These are phyloP conservation scores for Lathronympha strigana DNA, from an alignment of 2,888 invertebrate genomes.

Conservation along the genomic window DNA sequence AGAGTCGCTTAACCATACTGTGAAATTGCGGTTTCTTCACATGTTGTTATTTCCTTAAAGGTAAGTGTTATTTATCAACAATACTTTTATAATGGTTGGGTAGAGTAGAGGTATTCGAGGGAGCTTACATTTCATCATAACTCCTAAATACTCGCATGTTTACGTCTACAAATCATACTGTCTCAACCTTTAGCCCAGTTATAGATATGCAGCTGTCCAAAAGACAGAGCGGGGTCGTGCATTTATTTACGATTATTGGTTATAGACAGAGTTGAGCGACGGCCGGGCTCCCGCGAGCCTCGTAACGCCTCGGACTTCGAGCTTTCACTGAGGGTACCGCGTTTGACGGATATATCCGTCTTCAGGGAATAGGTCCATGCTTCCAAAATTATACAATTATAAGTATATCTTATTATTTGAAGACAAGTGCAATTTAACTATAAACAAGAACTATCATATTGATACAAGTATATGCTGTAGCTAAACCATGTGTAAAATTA, in stretches of 20 bases:
- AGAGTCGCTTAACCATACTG: conserved; percentile 26
- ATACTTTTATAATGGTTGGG: background rate
- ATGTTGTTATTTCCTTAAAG: conserved; percentile 12
- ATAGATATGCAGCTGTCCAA: conserved; percentile 43
- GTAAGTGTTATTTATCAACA: background rate
- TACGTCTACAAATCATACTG: background rate
- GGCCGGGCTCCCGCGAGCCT: conserved; percentile 75
- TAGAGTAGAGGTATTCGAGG: too few relatives aligned
- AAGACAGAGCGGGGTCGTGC: conserved; percentile 55
- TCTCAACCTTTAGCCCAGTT: conserved; percentile 9
- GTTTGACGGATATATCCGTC: conserved; percentile 80
- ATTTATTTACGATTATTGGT: conserved; percentile 84
- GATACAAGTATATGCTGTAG: too few relatives aligned
- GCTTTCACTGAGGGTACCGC: conserved; percentile 64
- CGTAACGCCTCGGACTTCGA: conserved; percentile 79
- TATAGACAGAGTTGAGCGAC: conserved; percentile 80
- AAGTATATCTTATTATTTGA: conserved; percentile 39
- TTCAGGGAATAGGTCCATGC: conserved; percentile 68
- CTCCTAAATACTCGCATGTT: background rate
- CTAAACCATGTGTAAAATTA: too few relatives aligned
- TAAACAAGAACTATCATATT: background rate
- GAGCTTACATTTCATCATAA: too few relatives aligned
- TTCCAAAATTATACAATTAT: conserved; percentile 72
- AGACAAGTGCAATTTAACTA: background rate
- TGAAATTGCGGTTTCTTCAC: conserved; percentile 21